phyloP scores from a whole-genome alignment of 92 coral and sea anemone genomes.

The Nematostella vectensis region DNA sequence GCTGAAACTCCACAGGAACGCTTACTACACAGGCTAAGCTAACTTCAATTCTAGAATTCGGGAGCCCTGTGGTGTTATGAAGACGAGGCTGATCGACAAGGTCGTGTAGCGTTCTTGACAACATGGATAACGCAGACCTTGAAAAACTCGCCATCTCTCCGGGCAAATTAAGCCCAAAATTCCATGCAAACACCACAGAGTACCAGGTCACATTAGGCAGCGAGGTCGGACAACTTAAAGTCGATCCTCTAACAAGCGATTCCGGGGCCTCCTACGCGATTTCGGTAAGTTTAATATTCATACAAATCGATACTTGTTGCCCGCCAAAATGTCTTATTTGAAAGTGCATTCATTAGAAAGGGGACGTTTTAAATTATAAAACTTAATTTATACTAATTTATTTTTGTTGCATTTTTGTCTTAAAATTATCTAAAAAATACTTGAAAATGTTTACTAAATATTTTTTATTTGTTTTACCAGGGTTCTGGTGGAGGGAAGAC shows the following conservation, averaged over 20 bases:
- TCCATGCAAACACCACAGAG: constrained; percentile 73
- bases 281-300: constrained; percentile 40
- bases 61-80: constrained; percentile 15
- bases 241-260: constrained; percentile 91
- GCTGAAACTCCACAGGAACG: not conserved
- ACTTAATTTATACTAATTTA: not conserved
- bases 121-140: constrained; percentile 94
- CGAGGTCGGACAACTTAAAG: constrained; percentile 75
- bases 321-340: too few relatives aligned
- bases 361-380: too few relatives aligned
- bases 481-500: constrained; percentile 80
- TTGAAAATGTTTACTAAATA: too few relatives aligned
- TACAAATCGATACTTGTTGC: not conserved
- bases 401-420: not conserved
- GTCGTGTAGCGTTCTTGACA: constrained; percentile 30
- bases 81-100: constrained; percentile 16
- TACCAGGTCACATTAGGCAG: constrained; percentile 80
- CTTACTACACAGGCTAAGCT: too few relatives aligned
- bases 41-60: too few relatives aligned
- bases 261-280: constrained; percentile 87
- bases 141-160: constrained; percentile 77
- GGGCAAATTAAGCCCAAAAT: constrained; percentile 81
- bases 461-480: constrained; percentile 30
- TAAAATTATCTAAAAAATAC: too few relatives aligned
- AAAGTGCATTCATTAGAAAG: too few relatives aligned